Conservation (phyloP, 2,113 vertebrate species). For the Pelecanus crispus region DNA sequence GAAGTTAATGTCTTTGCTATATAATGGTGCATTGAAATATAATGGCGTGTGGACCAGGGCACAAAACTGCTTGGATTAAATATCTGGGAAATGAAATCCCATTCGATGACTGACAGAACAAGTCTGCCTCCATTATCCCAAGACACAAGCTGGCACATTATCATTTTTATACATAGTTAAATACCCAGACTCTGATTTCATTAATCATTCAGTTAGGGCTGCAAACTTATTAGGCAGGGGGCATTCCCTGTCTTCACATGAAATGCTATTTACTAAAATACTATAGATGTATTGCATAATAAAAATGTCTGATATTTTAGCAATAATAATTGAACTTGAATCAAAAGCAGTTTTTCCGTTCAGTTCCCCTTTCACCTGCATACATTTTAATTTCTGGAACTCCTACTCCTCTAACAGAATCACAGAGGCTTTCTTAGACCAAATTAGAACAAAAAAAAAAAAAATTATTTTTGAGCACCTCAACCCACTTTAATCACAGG, state of each 20-base stretch:
- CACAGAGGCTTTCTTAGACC: background rate
- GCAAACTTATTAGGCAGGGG: background rate
- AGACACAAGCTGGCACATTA: slow-evolving; percentile 20
- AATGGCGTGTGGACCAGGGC: background rate
- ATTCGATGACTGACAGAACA: background rate
- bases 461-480: background rate
- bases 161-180: slow-evolving; percentile 33
- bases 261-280: background rate
- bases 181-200: slow-evolving; percentile 19
- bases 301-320: background rate
- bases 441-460: background rate
- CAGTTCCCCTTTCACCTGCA: background rate
- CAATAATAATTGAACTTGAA: background rate
- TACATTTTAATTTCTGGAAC: background rate
- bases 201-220: slow-evolving; percentile 24
- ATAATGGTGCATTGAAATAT: background rate
- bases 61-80: background rate
- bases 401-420: background rate
- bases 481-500: background rate
- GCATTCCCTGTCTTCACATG: background rate
- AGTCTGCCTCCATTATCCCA: background rate
- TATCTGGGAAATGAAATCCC: slow-evolving; percentile 19
- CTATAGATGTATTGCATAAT: background rate
- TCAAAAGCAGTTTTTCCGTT: background rate
- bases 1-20: background rate